A percentile compares a stretch with the other conserved stretches of the same genome.
These are phyloP conservation scores for Amblyopsis rosae DNA, from an alignment of 2,113 vertebrate species.

Conservation along the genomic window DNA sequence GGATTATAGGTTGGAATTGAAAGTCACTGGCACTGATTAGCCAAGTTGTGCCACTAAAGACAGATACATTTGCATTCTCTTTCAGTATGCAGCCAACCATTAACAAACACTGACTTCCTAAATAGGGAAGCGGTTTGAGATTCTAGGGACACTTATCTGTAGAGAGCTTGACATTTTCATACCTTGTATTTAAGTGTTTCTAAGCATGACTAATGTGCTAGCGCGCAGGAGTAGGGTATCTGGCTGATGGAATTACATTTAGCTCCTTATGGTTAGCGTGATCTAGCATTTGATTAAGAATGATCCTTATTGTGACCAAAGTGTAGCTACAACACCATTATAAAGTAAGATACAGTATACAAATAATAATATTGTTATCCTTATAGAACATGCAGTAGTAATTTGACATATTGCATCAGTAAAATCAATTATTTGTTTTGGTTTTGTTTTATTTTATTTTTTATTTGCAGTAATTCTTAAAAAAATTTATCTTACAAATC, in stretches of 20 bases:
- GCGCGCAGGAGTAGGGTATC: too few relatives aligned
- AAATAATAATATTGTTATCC: too few relatives aligned
- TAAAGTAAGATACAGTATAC: not conserved
- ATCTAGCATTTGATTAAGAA: not conserved
- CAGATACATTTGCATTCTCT: not conserved
- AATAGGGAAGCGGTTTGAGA: not conserved
- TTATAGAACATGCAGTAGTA: too few relatives aligned
- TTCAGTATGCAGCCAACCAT: conserved; percentile 35
- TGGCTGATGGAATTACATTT: too few relatives aligned
- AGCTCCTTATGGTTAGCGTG: too few relatives aligned
- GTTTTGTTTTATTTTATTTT: too few relatives aligned
- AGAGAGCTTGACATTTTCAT: conserved; percentile 6
- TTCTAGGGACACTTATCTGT: conserved; percentile 27
- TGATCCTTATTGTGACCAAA: not conserved
- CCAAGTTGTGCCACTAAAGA: conserved; percentile 22
- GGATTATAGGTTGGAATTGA: not conserved
- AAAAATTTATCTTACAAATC: too few relatives aligned
- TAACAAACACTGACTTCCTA: not conserved
- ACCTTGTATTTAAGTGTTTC: too few relatives aligned
- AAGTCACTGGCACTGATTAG: conserved; percentile 19
- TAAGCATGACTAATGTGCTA: too few relatives aligned
- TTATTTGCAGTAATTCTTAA: too few relatives aligned
- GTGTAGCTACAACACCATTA: not conserved
- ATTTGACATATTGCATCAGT: too few relatives aligned
- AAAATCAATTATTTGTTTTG: too few relatives aligned